These are phyloP conservation scores for Sebastes hubbsi DNA, from an alignment of 2,797 vertebrate genomes.

Conservation along the genomic window DNA sequence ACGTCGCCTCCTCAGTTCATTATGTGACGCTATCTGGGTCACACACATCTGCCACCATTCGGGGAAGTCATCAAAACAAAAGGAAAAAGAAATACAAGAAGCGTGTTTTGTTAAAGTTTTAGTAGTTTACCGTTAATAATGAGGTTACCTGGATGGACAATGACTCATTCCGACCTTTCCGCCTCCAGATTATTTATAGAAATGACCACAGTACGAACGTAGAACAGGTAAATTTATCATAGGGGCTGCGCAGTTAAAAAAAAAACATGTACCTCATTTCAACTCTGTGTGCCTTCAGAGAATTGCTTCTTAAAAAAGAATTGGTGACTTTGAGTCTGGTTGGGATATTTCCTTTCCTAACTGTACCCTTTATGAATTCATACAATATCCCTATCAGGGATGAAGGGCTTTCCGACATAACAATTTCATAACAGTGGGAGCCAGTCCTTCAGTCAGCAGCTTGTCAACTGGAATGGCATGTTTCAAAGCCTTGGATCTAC, in stretches of 20 bases:
- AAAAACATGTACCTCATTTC: constrained; percentile 26
- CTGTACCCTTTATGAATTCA: constrained; percentile 12
- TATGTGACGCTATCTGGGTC: constrained; percentile 65
- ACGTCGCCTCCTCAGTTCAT: constrained; percentile 30
- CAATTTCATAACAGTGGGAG: constrained; percentile 30
- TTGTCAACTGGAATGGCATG: constrained; percentile 54
- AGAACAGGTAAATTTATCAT: constrained; percentile 35
- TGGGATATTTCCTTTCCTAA: background rate
- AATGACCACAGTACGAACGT: constrained; percentile 40
- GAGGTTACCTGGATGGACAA: constrained; percentile 41
- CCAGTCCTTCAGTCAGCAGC: constrained; percentile 36
- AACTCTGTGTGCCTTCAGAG: constrained; percentile 28
- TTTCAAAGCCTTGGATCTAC: constrained; percentile 56
- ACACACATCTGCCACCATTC: constrained; percentile 42
- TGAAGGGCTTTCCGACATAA: constrained; percentile 21
- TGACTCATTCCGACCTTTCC: constrained; percentile 25
- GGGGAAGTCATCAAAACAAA: constrained; percentile 37
- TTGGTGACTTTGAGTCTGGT: background rate
- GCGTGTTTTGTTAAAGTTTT: constrained; percentile 11
- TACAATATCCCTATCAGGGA: constrained; percentile 1
- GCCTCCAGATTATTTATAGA: constrained; percentile 39
- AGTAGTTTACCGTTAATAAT: constrained; percentile 33
- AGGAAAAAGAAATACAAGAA: background rate
- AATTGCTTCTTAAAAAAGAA: constrained; percentile 29
- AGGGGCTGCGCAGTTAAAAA: constrained; percentile 16